Base-by-base conservation (phyloP, 1,140 invertebrate species). In the Caenorhabditis tropicalis region DNA sequence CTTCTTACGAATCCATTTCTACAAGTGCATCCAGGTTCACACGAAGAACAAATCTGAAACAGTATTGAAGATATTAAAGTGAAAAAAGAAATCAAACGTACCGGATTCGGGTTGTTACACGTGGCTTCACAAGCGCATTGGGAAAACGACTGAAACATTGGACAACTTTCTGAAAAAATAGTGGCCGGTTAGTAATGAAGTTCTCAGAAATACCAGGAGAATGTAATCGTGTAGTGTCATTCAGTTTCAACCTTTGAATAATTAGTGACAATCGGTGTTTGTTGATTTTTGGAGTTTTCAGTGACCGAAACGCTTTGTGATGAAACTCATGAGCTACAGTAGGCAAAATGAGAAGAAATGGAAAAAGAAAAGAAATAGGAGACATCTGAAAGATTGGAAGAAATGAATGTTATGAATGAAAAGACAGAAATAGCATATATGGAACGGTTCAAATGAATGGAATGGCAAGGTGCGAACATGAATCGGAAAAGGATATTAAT, bases 401-500 rank as follows among this genome's bases (percentile, higher is more conserved):
- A 27, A 36, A 27, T 3, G 21, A 43, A 21, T 21, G 36, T 33
- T 7, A 74, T 24, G 4, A n/a, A 74, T 12, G 21, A 24, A 27
- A 15, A 31, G 21, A 24, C 24, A 36, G n/a, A 27, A 58, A 6
- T 5, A 43, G 12, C 12, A n/a, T 56, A 56, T 24, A 43, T 46
- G 65, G 36, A 74, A 74, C n/a, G 29, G 58, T 27, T 58, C n/a
- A 33, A 3, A 65, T 19, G 24, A 65, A 74, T 74, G 36, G 31
- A 74, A 46, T 74, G 65, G 65, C 65, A 74, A 74, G 65, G 65
- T 74, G 65, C 65, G 65, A 74, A 74, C 43, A 74, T 74, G 36
- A 74, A 74, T 74, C 65, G 36, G 65, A 43, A 43, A 56, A 24
- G 19, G n/a, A 65, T 36, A 36, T 36, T 16, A 65, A 43, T 74